phyloP scores from a whole-genome alignment of 2,797 vertebrate genomes.

The Danio jaintianensis region DNA sequence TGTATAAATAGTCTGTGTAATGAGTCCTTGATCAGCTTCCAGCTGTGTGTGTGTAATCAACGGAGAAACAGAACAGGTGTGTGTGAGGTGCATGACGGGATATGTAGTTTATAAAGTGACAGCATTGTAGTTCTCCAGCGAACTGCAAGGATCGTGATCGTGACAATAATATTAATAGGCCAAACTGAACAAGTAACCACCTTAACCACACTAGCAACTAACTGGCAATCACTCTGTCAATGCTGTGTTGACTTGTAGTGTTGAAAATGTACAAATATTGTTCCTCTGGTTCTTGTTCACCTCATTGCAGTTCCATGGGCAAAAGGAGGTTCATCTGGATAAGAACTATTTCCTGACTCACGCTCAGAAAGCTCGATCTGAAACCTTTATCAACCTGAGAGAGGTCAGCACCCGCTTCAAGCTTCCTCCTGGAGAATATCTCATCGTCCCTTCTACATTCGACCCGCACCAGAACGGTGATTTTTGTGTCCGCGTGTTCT shows the following conservation, averaged over 20 bases:
- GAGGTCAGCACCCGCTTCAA: constrained; percentile 71
- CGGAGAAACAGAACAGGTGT: no score
- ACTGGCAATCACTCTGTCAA: not conserved
- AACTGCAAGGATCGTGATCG: no score
- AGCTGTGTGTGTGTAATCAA: no score
- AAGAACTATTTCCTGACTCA: constrained; percentile 75
- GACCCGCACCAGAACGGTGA: constrained; percentile 75
- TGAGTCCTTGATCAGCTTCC: no score
- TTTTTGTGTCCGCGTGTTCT: constrained; percentile 78
- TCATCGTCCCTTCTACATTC: constrained; percentile 79
- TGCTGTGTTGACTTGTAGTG: not conserved
- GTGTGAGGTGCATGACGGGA: no score
- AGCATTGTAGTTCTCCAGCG: no score
- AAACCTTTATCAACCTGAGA: constrained; percentile 77
- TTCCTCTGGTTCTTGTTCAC: not conserved
- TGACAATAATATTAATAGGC: no score
- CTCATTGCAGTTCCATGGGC: constrained; percentile 60
- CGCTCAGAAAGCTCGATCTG: constrained; percentile 68
- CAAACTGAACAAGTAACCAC: no score
- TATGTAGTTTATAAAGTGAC: no score
- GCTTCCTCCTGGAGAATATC: constrained; percentile 80
- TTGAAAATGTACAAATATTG: not conserved
- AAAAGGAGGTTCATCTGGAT: constrained; percentile 65
- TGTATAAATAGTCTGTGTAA: no score
- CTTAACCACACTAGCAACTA: no score